phyloP scores from a whole-genome alignment of 1,140 invertebrate genomes.

The Tetranychus cinnabarinus region DNA sequence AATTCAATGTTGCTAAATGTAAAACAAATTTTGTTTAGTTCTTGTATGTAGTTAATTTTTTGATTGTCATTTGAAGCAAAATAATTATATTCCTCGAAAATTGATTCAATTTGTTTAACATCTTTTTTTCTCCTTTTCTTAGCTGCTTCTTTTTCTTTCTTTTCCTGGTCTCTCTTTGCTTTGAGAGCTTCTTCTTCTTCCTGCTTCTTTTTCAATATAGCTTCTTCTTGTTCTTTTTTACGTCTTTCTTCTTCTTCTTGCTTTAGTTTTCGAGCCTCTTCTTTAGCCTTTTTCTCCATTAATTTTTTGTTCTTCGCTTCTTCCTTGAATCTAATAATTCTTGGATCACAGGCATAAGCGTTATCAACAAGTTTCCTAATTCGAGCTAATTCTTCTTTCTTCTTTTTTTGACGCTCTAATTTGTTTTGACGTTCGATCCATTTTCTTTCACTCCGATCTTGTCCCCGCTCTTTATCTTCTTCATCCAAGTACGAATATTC shows the following conservation, averaged over 20 bases:
- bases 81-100: conserved; percentile 55
- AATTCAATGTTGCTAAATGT: conserved; percentile 29
- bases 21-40: conserved; percentile 70
- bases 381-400: conserved; percentile 85
- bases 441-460: not conserved
- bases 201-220: not conserved
- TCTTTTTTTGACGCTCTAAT: conserved; percentile 58
- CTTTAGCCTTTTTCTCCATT: conserved; percentile 63
- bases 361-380: conserved; percentile 72
- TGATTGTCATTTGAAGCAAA: conserved; percentile 47
- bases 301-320: conserved; percentile 77
- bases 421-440: conserved; percentile 18
- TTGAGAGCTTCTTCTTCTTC: not conserved
- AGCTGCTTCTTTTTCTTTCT: conserved; percentile 52
- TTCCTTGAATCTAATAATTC: conserved; percentile 70
- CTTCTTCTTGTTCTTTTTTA: conserved; percentile 9
- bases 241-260: conserved; percentile 53
- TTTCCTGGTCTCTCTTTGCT: conserved; percentile 27
- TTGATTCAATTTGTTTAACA: conserved; percentile 55
- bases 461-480: conserved; percentile 88
- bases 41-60: conserved; percentile 55
- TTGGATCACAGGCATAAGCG: conserved; percentile 76
- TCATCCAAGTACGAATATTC: conserved; percentile 98
- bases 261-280: conserved; percentile 58
- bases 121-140: conserved; percentile 59